Evolutionary conservation across 2,113 vertebrate species (phyloP).

Genomic region (Camelus bactrianus): DNA sequence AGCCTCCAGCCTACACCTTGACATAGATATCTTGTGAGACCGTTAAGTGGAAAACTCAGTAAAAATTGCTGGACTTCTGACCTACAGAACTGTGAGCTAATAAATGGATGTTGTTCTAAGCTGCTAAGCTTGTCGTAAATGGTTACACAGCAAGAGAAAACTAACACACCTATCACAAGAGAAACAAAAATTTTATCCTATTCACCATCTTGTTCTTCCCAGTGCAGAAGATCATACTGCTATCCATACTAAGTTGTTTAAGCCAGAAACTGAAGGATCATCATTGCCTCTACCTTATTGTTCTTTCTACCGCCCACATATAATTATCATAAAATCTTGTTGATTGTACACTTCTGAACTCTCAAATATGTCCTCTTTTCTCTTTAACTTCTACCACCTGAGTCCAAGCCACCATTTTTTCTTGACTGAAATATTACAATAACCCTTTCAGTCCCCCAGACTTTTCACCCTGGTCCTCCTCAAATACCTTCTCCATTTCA

Average conservation of each 20-base stretch:
- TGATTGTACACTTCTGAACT: not conserved
- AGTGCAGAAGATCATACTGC: not conserved
- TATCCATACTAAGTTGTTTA: not conserved
- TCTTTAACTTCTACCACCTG: not conserved
- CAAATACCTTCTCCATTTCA: not conserved
- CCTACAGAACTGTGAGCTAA: not conserved
- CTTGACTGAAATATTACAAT: not conserved
- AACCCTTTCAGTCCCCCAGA: not conserved
- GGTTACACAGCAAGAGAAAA: not conserved
- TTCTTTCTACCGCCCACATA: not conserved
- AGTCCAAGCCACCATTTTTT: not conserved
- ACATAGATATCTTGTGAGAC: not conserved
- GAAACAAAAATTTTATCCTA: not conserved
- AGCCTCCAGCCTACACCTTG: not conserved
- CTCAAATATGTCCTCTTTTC: not conserved
- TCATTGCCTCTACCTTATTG: not conserved
- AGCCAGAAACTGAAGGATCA: not conserved
- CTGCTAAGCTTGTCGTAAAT: not conserved
- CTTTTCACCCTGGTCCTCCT: not conserved
- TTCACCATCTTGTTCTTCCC: not conserved
- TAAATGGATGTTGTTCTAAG: not conserved
- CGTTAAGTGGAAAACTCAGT: not conserved
- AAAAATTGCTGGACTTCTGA: not conserved
- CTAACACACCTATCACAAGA: not conserved
- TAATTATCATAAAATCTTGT: not conserved